phyloP scores from a whole-genome alignment of 2,888 invertebrate genomes.

The Athalia cordata region DNA sequence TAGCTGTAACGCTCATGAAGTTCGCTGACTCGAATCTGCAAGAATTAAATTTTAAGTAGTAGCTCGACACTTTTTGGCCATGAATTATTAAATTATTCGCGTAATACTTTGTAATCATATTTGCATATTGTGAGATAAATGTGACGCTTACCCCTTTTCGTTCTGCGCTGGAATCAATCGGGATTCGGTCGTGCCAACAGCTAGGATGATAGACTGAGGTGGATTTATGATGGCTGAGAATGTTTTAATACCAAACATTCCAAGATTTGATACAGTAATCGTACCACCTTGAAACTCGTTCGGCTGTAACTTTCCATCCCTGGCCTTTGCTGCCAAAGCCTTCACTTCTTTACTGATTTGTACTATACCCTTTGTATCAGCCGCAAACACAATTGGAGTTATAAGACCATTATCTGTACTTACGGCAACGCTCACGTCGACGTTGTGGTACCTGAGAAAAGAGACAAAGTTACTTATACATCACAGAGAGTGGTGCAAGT shows the following conservation, averaged over 20 bases:
- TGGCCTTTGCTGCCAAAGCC: constrained; percentile 88
- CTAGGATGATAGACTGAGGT: constrained; percentile 95
- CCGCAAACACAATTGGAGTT: constrained; percentile 95
- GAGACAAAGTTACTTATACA: no score
- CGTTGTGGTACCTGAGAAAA: constrained; percentile 84
- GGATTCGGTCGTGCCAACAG: constrained; percentile 88
- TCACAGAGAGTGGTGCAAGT: no score
- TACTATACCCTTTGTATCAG: constrained; percentile 91
- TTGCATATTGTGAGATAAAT: constrained; percentile 11
- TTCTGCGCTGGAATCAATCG: constrained; percentile 84
- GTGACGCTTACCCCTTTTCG: constrained; percentile 82
- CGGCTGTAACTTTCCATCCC: constrained; percentile 91
- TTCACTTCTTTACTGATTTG: constrained; percentile 89
- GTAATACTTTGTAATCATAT: neutral
- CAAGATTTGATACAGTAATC: constrained; percentile 94
- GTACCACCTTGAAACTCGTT: constrained; percentile 98
- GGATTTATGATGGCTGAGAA: constrained; percentile 97
- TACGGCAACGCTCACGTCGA: constrained; percentile 98
- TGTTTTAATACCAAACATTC: constrained; percentile 92
- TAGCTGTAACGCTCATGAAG: constrained; percentile 92
- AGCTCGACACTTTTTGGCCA: no score
- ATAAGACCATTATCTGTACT: constrained; percentile 96
- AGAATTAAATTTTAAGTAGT: constrained; percentile 47
- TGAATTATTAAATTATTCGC: no score
- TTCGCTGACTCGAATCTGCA: constrained; percentile 83